Percentiles rank a stretch among this genome's conserved stretches.
Evolutionary conservation across 2,113 vertebrate genomes (phyloP).

Genomic region (Ciconia maguari): DNA sequence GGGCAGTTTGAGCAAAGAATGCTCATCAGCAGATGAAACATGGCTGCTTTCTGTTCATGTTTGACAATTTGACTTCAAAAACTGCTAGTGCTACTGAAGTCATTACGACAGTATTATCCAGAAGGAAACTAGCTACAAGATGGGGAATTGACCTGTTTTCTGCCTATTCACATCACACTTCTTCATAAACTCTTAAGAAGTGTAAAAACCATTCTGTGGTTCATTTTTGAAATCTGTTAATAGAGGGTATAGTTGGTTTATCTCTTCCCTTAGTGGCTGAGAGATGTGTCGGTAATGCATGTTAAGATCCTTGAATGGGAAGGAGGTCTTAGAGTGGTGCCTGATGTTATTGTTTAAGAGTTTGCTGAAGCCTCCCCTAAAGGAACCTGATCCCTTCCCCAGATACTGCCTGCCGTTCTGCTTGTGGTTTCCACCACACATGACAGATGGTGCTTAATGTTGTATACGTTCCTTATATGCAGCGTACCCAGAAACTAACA

Average conservation of each 20-base stretch:
- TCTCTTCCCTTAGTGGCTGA: background rate
- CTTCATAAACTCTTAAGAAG: background rate
- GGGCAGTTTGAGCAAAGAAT: background rate
- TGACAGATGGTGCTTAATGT: background rate
- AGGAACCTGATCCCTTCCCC: background rate
- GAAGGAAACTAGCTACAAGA: background rate
- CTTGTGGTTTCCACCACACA: background rate
- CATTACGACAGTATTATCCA: background rate
- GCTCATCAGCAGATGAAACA: background rate
- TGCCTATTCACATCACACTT: background rate
- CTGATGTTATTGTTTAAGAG: background rate
- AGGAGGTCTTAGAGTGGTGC: background rate
- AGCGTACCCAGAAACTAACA: background rate
- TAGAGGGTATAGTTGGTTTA: background rate
- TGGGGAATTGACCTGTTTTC: background rate
- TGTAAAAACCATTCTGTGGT: background rate
- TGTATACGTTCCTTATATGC: background rate
- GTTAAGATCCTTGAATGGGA: background rate
- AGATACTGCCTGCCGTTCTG: background rate
- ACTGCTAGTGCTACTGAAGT: background rate
- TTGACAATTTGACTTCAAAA: background rate
- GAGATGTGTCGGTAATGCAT: background rate
- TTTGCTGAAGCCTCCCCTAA: background rate
- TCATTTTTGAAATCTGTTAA: background rate
- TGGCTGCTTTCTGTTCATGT: background rate